phyloP scores from a whole-genome alignment of 2,888 invertebrate genomes.

The Periphyllus acericola region DNA sequence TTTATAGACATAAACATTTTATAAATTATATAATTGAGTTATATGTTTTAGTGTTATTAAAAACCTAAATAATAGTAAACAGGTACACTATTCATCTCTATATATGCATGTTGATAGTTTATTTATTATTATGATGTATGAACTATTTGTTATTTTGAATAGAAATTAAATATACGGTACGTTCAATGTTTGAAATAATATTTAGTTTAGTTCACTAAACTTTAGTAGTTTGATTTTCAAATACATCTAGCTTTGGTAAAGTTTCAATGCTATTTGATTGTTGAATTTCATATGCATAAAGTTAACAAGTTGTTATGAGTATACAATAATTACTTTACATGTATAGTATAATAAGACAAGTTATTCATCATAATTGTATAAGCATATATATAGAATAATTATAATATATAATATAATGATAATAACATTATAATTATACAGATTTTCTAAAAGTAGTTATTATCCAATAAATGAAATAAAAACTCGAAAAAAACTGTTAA shows the following conservation, averaged over 20 bases:
- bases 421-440: neutral
- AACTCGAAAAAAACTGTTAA: no score
- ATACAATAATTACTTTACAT: neutral
- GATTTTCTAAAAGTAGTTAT: no score
- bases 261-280: slow-evolving; percentile 23
- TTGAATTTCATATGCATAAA: neutral
- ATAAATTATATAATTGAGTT: no score
- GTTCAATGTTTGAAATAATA: neutral
- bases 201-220: slow-evolving; percentile 1
- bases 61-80: no score
- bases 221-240: slow-evolving; percentile 15
- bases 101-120: no score
- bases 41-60: no score
- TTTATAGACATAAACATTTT: no score
- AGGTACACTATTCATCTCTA: no score
- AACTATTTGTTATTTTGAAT: no score
- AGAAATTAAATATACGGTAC: no score
- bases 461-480: no score
- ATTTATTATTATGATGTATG: no score
- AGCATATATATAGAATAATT: neutral
- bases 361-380: neutral
- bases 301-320: slow-evolving; percentile 7
- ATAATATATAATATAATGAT: neutral
- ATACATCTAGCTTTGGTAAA: slow-evolving; percentile 5
- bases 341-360: neutral